Conservation (phyloP, 2,113 vertebrate species). For the Elaphurus davidianus region DNA sequence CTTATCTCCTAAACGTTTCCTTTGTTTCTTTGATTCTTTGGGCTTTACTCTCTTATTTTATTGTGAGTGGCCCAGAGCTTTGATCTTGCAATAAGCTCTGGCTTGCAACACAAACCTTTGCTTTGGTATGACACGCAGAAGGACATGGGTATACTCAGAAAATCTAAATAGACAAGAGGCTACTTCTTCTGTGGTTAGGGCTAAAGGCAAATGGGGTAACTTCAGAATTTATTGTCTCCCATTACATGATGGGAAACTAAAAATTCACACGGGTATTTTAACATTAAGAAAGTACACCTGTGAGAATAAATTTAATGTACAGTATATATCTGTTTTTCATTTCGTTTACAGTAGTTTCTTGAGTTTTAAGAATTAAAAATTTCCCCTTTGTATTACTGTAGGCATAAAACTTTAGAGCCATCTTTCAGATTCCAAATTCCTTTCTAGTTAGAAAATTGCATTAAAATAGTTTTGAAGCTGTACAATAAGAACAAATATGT, state of each 20-base stretch:
- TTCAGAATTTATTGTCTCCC: conserved; percentile 81
- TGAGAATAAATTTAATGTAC: conserved; percentile 69
- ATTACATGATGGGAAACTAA: conserved; percentile 81
- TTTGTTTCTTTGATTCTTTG: conserved; percentile 95
- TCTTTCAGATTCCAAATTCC: conserved; percentile 15
- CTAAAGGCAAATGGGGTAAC: conserved; percentile 79
- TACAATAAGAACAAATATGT: not conserved
- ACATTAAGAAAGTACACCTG: conserved; percentile 79
- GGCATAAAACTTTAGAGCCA: not conserved
- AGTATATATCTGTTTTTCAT: conserved; percentile 77
- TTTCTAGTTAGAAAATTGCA: conserved; percentile 14
- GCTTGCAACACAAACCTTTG: conserved; percentile 80
- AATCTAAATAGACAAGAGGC: conserved; percentile 79
- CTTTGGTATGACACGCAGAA: conserved; percentile 74
- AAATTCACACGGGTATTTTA: conserved; percentile 84
- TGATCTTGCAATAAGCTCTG: conserved; percentile 90
- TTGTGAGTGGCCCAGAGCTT: conserved; percentile 89
- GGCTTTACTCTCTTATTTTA: conserved; percentile 90
- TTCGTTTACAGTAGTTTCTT: conserved; percentile 75
- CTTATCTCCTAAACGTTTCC: conserved; percentile 98
- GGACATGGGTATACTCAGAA: conserved; percentile 75
- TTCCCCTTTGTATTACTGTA: not conserved
- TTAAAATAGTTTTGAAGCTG: not conserved
- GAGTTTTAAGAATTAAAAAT: conserved; percentile 63
- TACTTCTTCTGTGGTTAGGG: conserved; percentile 78